Evolutionary conservation across 2,888 invertebrate genomes (phyloP).

Genomic region (Osmoderma eremita): DNA sequence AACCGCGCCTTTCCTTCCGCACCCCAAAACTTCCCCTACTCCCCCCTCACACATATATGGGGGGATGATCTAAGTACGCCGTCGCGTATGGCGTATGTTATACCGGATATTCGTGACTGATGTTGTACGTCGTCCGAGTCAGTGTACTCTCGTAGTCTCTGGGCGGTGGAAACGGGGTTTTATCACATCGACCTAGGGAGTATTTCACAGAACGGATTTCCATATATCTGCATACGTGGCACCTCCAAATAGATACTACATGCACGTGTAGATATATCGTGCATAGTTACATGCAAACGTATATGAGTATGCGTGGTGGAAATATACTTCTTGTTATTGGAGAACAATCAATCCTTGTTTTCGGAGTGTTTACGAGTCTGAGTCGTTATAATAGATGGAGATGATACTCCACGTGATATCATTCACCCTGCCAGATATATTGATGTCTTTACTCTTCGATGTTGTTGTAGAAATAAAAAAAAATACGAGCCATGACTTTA

Average conservation of each 20-base stretch:
- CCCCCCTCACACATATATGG: slow-evolving; percentile 4
- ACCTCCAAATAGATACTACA: slow-evolving; percentile 8
- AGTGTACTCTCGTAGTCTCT: slow-evolving; percentile 9
- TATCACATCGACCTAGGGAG: slow-evolving; percentile 23
- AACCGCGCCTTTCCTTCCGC: not conserved
- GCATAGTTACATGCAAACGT: too few species aligned
- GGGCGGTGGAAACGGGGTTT: slow-evolving; percentile 7
- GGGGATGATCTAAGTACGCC: slow-evolving; percentile 19
- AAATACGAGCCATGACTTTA: too few species aligned
- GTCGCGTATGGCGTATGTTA: slow-evolving; percentile 23
- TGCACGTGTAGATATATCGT: not conserved
- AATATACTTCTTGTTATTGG: too few species aligned
- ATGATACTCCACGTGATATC: too few species aligned
- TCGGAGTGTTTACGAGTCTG: too few species aligned
- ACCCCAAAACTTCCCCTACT: not conserved
- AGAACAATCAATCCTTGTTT: too few species aligned
- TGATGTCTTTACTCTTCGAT: too few species aligned
- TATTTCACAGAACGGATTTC: slow-evolving; percentile 31
- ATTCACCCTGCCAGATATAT: too few species aligned
- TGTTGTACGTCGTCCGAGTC: slow-evolving; percentile 26
- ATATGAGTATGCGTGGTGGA: too few species aligned
- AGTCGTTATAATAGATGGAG: too few species aligned
- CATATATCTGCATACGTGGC: slow-evolving; percentile 36
- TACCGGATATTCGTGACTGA: slow-evolving; percentile 42
- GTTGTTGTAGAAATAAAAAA: too few species aligned